These are phyloP conservation scores for Leptopilina drosophilae DNA, from an alignment of 2,888 invertebrate species.

Conservation along the genomic window DNA sequence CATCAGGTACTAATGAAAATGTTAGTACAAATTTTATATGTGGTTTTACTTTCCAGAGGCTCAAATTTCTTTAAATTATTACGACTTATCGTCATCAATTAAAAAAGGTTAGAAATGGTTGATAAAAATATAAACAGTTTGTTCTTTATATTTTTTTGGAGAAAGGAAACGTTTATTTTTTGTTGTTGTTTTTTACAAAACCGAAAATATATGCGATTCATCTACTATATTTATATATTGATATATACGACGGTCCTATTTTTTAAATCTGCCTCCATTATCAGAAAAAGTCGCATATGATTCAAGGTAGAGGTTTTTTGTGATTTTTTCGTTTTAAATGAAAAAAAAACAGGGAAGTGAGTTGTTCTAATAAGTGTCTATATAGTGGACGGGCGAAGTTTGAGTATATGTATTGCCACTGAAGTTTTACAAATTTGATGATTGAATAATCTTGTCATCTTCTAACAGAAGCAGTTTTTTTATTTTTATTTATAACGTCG, in stretches of 20 bases:
- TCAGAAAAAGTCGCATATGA: conserved; percentile 37
- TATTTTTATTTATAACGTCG: conserved; percentile 17
- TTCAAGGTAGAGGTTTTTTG: conserved; percentile 15
- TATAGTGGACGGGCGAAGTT: conserved; percentile 69
- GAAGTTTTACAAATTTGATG: conserved; percentile 63
- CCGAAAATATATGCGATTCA: conserved; percentile 41
- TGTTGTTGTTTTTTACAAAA: conserved; percentile 37
- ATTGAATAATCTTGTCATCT: conserved; percentile 57
- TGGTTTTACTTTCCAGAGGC: no score
- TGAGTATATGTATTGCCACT: conserved; percentile 65
- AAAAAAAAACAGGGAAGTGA: conserved; percentile 43
- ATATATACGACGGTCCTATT: conserved; percentile 27
- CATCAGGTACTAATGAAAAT: no score
- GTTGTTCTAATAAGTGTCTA: conserved; percentile 58
- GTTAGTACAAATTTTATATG: no score
- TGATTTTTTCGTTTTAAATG: conserved; percentile 20
- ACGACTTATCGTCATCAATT: no score
- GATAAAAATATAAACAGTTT: background rate
- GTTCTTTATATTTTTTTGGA: conserved; percentile 10
- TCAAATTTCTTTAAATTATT: no score
- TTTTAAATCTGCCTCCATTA: conserved; percentile 26
- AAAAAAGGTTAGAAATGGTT: background rate
- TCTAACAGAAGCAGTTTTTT: conserved; percentile 42
- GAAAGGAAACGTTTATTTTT: conserved; percentile 39
- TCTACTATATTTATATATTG: conserved; percentile 9